phyloP scores from a whole-genome alignment of 2,888 invertebrate genomes.

The Netelia melanura region DNA sequence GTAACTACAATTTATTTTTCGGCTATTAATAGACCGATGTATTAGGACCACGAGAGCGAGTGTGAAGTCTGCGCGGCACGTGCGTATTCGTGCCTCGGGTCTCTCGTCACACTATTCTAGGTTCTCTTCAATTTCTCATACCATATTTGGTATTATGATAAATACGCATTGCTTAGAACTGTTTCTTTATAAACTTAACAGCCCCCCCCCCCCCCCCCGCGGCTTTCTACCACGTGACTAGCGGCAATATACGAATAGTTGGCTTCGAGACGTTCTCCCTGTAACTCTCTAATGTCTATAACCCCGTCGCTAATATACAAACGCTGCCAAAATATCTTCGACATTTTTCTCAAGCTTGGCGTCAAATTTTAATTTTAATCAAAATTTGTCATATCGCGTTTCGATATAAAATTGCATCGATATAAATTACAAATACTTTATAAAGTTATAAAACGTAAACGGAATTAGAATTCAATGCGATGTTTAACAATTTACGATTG shows the following conservation, averaged over 20 bases:
- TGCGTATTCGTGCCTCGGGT: slow-evolving; percentile 72
- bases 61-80: slow-evolving; percentile 13
- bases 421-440: too few relatives aligned
- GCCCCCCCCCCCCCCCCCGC: not conserved
- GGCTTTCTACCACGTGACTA: slow-evolving; percentile 1
- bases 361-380: too few relatives aligned
- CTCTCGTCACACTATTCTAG: slow-evolving; percentile 84
- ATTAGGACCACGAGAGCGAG: slow-evolving; percentile 44
- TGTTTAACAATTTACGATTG: too few relatives aligned
- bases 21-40: slow-evolving; percentile 81
- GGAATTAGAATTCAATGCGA: too few relatives aligned
- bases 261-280: too few relatives aligned
- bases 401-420: too few relatives aligned
- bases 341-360: too few relatives aligned
- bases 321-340: too few relatives aligned
- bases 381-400: too few relatives aligned
- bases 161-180: slow-evolving; percentile 58
- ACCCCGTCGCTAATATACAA: too few relatives aligned
- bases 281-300: too few relatives aligned
- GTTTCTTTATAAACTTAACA: slow-evolving; percentile 44
- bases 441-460: too few relatives aligned
- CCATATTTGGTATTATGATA: slow-evolving; percentile 83
- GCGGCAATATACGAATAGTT: not conserved
- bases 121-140: slow-evolving; percentile 84
- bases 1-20: slow-evolving; percentile 83